Evolutionary conservation across 2,888 invertebrate genomes (phyloP), one percentile per base, ranked within the genome.

Genomic region (Melinaea menophilus): DNA sequence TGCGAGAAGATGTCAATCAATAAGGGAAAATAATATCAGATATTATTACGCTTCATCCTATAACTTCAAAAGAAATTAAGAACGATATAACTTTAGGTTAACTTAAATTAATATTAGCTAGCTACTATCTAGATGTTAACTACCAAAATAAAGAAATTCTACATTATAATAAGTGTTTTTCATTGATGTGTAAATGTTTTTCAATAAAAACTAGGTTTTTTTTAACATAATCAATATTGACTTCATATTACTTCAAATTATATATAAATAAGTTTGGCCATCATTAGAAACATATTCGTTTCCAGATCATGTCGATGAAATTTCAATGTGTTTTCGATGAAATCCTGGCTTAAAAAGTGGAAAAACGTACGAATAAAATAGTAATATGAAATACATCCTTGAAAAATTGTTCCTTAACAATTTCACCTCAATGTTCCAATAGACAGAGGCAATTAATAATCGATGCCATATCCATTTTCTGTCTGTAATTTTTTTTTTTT

Each of bases 11-110:
- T 22, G 22, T 22, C 1, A 22, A 22, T 22, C 22, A 22, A 22
- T 0, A 22, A 22, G 22, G 22, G 22, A 22, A 22, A 22, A 22
- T 22, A 22, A 22, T 22, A 22, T 22, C 22, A 22, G 22, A 22
- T 22, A 22, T 22, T 22, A 22, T 22, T 22, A 22, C 68, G 70
- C 62, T 54, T 13, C 11, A 56, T 60, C 62, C 60, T 59, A 5
- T 68, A 12, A 54, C 60, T 77, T 78, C 13, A 3, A 61, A 69
- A 75, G 67, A 1, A 37, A 58, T 62, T 55, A 61, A 58, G 48
- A 58, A 56, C 51, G 59, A 68, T 74, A 79, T 81, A 80, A 81
- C 79, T 81, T 79, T 76, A 72, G 78, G 79, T 82, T 82, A 81
- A 80, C 79, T 78, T 75, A 71, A 75, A 79, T 81, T 78, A 79